Evolutionary conservation across 2,888 invertebrate species (phyloP).

Genomic region (Epistrophella euchroma): DNA sequence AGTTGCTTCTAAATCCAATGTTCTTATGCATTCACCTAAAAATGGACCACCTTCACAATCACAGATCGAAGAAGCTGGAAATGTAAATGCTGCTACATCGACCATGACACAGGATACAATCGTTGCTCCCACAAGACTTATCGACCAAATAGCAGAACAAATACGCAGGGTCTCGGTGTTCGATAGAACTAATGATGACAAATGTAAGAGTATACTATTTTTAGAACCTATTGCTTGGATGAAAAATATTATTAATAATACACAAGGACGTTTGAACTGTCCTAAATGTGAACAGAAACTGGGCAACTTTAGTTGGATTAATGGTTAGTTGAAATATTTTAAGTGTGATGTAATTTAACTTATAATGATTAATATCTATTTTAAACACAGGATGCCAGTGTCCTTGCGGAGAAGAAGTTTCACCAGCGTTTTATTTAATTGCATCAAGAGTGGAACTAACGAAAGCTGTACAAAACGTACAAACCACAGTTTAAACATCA

Average conservation of each 20-base stretch:
- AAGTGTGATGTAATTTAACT: background rate
- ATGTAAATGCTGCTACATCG: conserved; percentile 16
- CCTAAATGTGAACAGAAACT: conserved; percentile 93
- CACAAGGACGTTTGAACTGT: conserved; percentile 93
- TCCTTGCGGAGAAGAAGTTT: conserved; percentile 94
- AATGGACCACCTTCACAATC: conserved; percentile 36
- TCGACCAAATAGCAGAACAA: conserved; percentile 81
- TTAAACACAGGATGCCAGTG: conserved; percentile 90
- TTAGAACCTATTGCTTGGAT: conserved; percentile 96
- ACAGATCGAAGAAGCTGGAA: conserved; percentile 6
- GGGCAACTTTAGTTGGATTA: conserved; percentile 96
- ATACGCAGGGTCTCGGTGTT: conserved; percentile 79
- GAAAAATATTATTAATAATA: conserved; percentile 88
- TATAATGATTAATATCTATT: background rate
- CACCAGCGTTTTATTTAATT: conserved; percentile 95
- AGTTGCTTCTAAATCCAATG: conserved; percentile 91
- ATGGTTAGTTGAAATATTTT: conserved; percentile 85
- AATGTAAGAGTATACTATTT: conserved; percentile 91
- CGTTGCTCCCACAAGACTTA: conserved; percentile 77
- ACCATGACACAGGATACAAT: conserved; percentile 43
- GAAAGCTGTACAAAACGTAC: conserved; percentile 94
- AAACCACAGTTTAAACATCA: conserved; percentile 88
- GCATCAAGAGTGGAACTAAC: conserved; percentile 96
- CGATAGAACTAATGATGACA: conserved; percentile 78
- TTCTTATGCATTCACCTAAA: conserved; percentile 88